Evolutionary conservation across 2,113 vertebrate species (phyloP).

Genomic region (Calyptommatus sinebrachiatus): DNA sequence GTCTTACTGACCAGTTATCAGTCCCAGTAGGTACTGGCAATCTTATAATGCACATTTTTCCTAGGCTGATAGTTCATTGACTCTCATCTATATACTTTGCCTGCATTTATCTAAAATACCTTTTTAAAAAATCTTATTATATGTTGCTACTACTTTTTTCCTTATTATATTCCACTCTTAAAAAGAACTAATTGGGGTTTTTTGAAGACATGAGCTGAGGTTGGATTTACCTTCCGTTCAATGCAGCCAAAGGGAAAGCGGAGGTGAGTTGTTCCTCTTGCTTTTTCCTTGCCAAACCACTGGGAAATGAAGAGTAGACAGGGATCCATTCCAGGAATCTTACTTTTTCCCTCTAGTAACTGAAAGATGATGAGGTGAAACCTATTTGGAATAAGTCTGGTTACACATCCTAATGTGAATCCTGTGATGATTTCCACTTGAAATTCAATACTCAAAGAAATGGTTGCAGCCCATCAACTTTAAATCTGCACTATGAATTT

Average conservation of each 20-base stretch:
- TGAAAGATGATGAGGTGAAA: constrained; percentile 11
- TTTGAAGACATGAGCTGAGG: background rate
- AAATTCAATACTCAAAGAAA: background rate
- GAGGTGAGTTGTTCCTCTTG: constrained; percentile 22
- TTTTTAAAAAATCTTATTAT: background rate
- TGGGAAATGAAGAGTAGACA: constrained; percentile 22
- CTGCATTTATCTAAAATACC: background rate
- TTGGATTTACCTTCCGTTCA: constrained; percentile 20
- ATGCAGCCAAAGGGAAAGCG: constrained; percentile 11
- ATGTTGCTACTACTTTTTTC: background rate
- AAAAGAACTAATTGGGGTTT: background rate
- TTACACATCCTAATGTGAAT: background rate
- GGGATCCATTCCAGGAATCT: constrained; percentile 21
- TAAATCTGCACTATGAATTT: background rate
- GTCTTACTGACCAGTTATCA: too few relatives aligned
- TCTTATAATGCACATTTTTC: background rate
- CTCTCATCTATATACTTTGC: background rate
- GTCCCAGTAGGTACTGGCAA: too few relatives aligned
- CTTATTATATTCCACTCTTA: background rate
- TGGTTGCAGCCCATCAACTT: background rate
- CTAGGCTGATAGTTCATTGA: background rate
- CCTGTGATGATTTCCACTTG: background rate
- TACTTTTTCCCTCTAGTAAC: background rate
- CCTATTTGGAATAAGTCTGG: constrained; percentile 3
- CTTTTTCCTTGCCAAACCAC: constrained; percentile 25